phyloP scores from a whole-genome alignment of 1,140 invertebrate genomes.

The Zelostemma sp. region DNA sequence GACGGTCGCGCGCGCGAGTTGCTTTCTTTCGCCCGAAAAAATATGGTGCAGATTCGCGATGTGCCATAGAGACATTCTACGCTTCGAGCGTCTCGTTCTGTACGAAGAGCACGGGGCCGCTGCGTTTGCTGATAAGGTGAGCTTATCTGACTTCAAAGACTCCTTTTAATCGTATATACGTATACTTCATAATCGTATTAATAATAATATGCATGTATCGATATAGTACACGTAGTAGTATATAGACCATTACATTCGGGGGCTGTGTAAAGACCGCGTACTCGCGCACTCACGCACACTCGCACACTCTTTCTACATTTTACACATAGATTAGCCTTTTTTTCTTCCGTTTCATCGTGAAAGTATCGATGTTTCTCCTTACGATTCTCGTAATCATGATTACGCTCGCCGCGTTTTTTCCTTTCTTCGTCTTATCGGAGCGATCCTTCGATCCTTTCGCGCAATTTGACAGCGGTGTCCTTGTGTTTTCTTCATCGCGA shows the following conservation, averaged over 20 bases:
- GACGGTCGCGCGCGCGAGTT: conserved; percentile 10
- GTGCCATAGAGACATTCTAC: conserved; percentile 46
- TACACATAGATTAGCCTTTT: no score
- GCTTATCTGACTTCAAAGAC: no score
- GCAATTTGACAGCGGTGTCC: no score
- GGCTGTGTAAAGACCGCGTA: neutral
- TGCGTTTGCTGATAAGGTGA: no score
- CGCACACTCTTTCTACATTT: neutral
- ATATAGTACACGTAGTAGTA: conserved; percentile 2
- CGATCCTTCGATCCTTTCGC: no score
- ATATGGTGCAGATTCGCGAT: conserved; percentile 58
- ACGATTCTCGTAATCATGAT: no score
- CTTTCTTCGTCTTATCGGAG: no score
- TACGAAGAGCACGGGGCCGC: conserved; percentile 23
- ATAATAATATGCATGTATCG: conserved; percentile 3
- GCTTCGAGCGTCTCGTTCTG: conserved; percentile 34
- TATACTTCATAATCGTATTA: conserved; percentile 2
- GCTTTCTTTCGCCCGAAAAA: conserved; percentile 12
- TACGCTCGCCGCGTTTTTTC: no score
- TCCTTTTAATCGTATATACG: no score
- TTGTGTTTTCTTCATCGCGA: no score
- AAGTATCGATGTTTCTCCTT: no score
- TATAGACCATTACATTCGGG: conserved; percentile 7
- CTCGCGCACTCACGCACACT: neutral
- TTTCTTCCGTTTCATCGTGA: no score